Conservation (phyloP, 2,113 vertebrate species). For the Ceyx margarethae region DNA sequence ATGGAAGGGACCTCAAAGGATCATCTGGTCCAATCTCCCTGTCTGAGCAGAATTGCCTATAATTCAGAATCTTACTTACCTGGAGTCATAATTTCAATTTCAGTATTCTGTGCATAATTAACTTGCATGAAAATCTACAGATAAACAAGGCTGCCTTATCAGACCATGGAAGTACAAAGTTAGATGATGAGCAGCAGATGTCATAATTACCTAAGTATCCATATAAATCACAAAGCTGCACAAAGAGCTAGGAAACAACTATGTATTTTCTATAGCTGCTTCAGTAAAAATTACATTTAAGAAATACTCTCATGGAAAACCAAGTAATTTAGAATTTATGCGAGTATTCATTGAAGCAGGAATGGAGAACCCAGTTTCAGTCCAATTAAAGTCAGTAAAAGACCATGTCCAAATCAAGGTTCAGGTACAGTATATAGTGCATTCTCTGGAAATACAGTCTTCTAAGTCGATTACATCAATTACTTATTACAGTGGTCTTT, state of each 20-base stretch:
- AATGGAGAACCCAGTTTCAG: not conserved
- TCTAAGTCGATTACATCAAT: not conserved
- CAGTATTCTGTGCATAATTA: not conserved
- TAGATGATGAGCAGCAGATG: conserved; percentile 8
- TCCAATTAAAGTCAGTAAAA: not conserved
- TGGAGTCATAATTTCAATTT: not conserved
- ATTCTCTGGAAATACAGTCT: not conserved
- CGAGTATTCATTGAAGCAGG: not conserved
- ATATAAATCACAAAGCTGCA: not conserved
- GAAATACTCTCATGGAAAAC: not conserved
- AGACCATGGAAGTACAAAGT: not conserved
- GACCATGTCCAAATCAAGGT: not conserved
- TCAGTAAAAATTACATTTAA: not conserved
- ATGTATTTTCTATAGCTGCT: not conserved
- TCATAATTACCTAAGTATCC: not conserved
- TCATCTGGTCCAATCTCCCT: too few relatives aligned
- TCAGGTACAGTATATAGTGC: not conserved
- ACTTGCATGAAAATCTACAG: not conserved
- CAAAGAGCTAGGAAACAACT: not conserved
- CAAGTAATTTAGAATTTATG: not conserved
- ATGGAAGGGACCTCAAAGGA: too few relatives aligned
- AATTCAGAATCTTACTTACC: not conserved
- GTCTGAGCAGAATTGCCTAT: too few relatives aligned
- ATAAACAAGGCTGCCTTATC: not conserved
- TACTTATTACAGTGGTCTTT: not conserved